Conservation (phyloP, 2,888 invertebrate genomes). For the Callosobruchus maculatus region DNA sequence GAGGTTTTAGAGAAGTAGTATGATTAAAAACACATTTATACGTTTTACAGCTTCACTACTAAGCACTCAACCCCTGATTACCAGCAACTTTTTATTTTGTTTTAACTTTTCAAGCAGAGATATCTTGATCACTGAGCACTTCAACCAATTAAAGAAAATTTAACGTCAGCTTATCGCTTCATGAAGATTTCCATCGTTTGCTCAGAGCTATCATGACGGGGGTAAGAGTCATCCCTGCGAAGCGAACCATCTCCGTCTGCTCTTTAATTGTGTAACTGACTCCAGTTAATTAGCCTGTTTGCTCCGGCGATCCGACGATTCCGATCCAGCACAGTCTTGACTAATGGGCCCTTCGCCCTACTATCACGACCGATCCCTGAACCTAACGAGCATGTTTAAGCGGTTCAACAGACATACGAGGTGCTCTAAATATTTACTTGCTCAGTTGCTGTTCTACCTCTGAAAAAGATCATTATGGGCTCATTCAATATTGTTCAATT, state of each 20-base stretch:
- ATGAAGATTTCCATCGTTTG: neutral
- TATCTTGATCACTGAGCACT: too few species aligned
- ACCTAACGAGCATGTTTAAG: neutral
- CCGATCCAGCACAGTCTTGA: neutral
- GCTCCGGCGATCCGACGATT: neutral
- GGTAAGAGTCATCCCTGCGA: neutral
- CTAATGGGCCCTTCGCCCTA: neutral
- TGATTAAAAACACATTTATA: too few species aligned
- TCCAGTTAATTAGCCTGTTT: neutral
- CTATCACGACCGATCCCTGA: neutral
- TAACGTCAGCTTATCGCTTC: neutral
- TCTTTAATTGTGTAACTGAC: neutral
- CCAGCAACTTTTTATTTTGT: too few species aligned
- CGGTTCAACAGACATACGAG: neutral
- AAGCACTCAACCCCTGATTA: too few species aligned
- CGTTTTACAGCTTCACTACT: too few species aligned
- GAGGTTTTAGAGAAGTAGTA: too few species aligned
- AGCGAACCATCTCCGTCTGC: neutral
- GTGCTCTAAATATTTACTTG: neutral
- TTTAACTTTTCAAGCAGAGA: too few species aligned
- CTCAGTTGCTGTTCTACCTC: too few species aligned
- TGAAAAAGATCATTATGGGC: too few species aligned
- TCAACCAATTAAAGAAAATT: neutral
- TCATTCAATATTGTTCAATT: too few species aligned
- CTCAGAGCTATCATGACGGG: neutral